These are phyloP conservation scores for Pardalotus punctatus DNA, from an alignment of 2,113 vertebrate genomes.

Conservation along the genomic window DNA sequence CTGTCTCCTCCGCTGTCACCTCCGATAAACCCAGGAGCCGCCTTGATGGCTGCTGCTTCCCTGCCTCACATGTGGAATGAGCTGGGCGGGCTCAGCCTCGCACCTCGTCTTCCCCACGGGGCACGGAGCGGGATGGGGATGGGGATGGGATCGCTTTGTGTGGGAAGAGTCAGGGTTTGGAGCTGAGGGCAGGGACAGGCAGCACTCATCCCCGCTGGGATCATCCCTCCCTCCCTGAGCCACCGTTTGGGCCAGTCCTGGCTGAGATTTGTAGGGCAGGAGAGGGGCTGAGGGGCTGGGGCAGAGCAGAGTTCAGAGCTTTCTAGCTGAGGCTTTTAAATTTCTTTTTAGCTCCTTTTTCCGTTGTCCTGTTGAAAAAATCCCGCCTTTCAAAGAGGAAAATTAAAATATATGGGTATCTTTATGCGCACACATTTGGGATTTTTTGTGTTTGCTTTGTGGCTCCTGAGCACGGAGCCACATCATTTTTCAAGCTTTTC, in stretches of 20 bases:
- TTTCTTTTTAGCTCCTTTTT: neutral
- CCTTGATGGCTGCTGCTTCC: neutral
- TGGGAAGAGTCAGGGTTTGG: rapidly evolving
- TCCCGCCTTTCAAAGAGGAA: neutral
- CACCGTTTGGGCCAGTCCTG: neutral
- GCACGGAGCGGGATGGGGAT: too few relatives aligned
- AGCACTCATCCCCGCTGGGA: neutral
- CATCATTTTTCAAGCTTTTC: neutral
- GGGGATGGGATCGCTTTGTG: neutral
- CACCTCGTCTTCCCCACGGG: rapidly evolving
- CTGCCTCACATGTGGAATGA: neutral
- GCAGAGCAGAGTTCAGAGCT: neutral
- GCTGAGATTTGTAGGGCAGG: neutral
- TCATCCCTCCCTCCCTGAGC: neutral
- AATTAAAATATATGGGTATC: neutral
- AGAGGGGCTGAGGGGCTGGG: neutral
- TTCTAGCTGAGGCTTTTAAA: neutral
- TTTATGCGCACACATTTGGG: neutral
- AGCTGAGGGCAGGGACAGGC: neutral
- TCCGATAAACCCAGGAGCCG: neutral
- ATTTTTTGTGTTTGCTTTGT: neutral
- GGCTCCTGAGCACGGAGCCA: neutral
- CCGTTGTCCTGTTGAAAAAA: neutral
- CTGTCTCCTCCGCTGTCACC: neutral
- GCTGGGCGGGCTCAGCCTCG: neutral